Base-by-base conservation (phyloP, 2,113 vertebrate species). In the Galeopterus variegatus region DNA sequence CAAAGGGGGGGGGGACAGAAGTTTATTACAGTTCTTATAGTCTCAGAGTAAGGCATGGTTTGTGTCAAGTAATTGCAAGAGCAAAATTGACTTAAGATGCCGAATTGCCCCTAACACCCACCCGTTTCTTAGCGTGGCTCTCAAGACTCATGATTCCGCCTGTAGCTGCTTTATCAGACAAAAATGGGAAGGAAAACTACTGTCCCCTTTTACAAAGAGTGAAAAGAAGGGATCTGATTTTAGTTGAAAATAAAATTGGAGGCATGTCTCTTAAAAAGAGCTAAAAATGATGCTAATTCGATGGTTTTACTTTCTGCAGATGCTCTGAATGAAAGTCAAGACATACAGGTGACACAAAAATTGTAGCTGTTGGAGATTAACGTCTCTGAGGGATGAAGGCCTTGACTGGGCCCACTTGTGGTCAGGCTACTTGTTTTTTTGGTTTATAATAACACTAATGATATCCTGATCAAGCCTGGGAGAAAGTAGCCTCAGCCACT, bases 51-150 rank as follows among this genome's bases (percentile, higher is more conserved):
- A 77, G 75, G 8, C 56, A 18, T 62, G 62, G 12, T 82, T 69
- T 93, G 48, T 36, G 9, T 79, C 80, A 48, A 75, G 64, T 84
- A 79, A 95, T 65, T 56, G 56, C 89, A 83, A 81, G 45, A 88
- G 36, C 86, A 92, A 75, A 94, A 91, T 89, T 23, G 56, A 81
- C n/a, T 82, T 81, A 85, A 85, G 58, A 18, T 69, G 28, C 28
- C 21, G 2, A 56, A 14, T 56, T 80, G 48, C 50, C 62, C 65
- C 10, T n/a, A 65, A 45, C 62, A 48, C 62, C 36, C 52, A 81
- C 73, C 17, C 33, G 9, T 79, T 83, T 54, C 88, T 62, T 76
- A 33, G 36, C 12, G 18, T 83, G 60, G 14, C 79, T 70, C 54
- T 75, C 67, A 3, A 0, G 50, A 31, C n/a, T 5, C 26, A 18